phyloP scores from a whole-genome alignment of 2,113 vertebrate species.

The Lamprologus sp. region DNA sequence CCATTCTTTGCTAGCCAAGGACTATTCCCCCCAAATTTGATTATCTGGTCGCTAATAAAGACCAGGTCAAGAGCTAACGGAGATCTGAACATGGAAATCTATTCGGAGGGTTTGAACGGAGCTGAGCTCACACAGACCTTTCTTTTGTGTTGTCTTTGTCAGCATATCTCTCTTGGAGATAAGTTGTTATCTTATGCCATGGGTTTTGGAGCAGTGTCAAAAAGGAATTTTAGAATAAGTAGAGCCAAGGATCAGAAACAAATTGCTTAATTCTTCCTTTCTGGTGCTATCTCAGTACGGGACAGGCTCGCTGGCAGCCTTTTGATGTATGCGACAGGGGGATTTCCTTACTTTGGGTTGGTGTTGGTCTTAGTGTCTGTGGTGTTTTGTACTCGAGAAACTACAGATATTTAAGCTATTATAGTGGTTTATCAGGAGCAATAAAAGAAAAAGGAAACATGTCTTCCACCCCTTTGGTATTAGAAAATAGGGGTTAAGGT shows the following conservation, averaged over 20 bases:
- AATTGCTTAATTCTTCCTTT: conserved; percentile 65
- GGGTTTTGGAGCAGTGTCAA: conserved; percentile 37
- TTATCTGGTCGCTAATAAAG: conserved; percentile 90
- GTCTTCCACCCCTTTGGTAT: neutral
- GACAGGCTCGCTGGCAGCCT: neutral
- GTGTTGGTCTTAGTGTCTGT: neutral
- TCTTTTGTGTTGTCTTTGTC: conserved; percentile 39
- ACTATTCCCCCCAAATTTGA: conserved; percentile 82
- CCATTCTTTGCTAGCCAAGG: conserved; percentile 73
- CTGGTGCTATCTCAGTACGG: conserved; percentile 41
- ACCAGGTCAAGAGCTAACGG: conserved; percentile 80
- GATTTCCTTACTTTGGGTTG: conserved; percentile 36
- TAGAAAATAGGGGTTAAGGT: neutral
- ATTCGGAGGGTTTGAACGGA: neutral
- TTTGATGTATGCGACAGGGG: conserved; percentile 38
- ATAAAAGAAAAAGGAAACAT: neutral
- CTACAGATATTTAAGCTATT: neutral
- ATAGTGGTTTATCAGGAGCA: neutral
- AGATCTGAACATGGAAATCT: conserved; percentile 44
- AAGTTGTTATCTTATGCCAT: conserved; percentile 41
- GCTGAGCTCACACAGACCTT: neutral
- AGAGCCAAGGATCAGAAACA: conserved; percentile 46
- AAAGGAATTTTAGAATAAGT: conserved; percentile 41
- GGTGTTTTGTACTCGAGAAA: neutral
- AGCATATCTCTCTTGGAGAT: conserved; percentile 36